Evolutionary conservation across 37 sponge, comb jelly and placozoan genomes (phyloP), one percentile per base, ranked within the genome.

Genomic region (Dysidea cf. avara): DNA sequence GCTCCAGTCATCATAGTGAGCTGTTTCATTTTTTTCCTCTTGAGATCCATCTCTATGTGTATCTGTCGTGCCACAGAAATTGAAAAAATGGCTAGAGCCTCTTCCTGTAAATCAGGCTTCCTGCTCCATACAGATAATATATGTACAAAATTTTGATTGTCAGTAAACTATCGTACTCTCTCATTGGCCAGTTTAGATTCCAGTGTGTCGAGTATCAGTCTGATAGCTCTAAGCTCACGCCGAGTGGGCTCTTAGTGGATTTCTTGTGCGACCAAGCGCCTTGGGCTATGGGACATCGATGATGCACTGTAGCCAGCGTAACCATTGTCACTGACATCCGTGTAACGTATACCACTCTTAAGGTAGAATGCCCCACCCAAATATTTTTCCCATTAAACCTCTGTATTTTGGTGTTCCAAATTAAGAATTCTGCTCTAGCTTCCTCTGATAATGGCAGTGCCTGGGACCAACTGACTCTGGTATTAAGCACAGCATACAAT

Each of bases 1-100:
- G 58, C 35, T 31, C 79, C 79, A 79, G 39, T 79, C 70, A 57
- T 79, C 70, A 57, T 29, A 79, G 47, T 79, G 61, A n/a, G 79
- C 70, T 58, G 14, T 22, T 30, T 55, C 40, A 40, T 79, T 79
- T 48, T 37, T 26, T 68, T 68, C 61, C 62, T n/a, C 79, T 56
- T 0, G 79, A 69, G 25, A 79, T 40, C 69, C 79, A 79, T 39
- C 53, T 68, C 69, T n/a, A 79, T 26, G 16, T 17, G 46, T n/a
- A 79, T 68, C 26, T 33, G 29, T 13, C 38, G 36, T 5, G 32
- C 40, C 31, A 56, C 32, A 17, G 30, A 25, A n/a, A 79, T 26
- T 28, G 25, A 25, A 39, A 79, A 68, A 39, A 79, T 69, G 0
- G 39, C 50, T 17, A 69, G 7, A 25, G 70, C 70, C 20, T 35